Percentiles rank a stretch among this genome's conserved stretches.
These are phyloP conservation scores for Hemiscyllium ocellatum DNA, from an alignment of 2,113 vertebrate genomes.

Conservation along the genomic window DNA sequence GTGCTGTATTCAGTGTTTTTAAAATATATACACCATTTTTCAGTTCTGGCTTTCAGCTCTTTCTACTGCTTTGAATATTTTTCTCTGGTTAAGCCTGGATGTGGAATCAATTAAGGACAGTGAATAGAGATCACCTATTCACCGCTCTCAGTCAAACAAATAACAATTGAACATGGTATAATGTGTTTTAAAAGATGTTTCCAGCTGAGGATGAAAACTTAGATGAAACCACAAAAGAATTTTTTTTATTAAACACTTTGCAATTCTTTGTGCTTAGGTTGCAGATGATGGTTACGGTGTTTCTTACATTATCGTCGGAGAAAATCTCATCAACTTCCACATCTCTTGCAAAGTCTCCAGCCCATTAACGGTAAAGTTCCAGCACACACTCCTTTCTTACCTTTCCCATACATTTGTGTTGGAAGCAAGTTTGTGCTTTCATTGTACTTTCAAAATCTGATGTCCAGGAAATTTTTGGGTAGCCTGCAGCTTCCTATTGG, in stretches of 20 bases:
- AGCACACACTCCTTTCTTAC: not conserved
- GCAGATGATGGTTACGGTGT: constrained; percentile 96
- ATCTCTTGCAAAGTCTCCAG: constrained; percentile 91
- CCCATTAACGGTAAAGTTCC: constrained; percentile 72
- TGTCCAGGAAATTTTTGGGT: not conserved
- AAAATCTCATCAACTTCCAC: constrained; percentile 85
- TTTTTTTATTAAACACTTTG: not conserved
- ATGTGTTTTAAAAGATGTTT: not conserved
- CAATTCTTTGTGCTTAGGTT: constrained; percentile 59
- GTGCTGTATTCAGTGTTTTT: too few species aligned
- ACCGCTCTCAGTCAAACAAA: too few species aligned
- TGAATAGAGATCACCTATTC: too few species aligned
- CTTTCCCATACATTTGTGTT: not conserved
- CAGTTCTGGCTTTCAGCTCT: too few species aligned
- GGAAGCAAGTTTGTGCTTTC: not conserved
- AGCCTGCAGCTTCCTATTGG: not conserved
- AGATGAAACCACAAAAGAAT: not conserved
- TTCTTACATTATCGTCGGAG: constrained; percentile 84
- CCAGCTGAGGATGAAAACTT: not conserved
- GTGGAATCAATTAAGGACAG: too few species aligned
- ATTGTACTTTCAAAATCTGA: not conserved
- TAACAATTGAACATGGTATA: too few species aligned
- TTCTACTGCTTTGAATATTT: too few species aligned
- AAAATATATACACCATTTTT: too few species aligned
- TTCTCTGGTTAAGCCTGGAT: too few species aligned